These are phyloP conservation scores for Tuta absoluta DNA, from an alignment of 2,888 invertebrate genomes.

Conservation along the genomic window DNA sequence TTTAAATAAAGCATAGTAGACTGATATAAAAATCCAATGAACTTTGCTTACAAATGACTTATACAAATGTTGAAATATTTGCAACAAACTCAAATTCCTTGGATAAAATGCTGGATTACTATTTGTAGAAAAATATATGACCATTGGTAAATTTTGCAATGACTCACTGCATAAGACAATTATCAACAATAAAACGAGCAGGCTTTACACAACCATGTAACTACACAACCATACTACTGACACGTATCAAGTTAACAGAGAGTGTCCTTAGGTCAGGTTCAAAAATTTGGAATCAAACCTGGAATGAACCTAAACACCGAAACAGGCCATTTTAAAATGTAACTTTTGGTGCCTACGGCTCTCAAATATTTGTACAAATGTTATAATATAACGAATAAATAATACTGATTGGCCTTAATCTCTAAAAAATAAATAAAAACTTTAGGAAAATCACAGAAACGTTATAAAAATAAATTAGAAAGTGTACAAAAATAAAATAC, in stretches of 20 bases:
- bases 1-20: no score
- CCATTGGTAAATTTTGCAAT: neutral
- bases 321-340: slow-evolving; percentile 19
- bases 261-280: neutral
- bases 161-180: neutral
- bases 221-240: slow-evolving; percentile 25
- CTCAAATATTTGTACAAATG: neutral
- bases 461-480: slow-evolving; percentile 24
- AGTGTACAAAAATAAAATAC: slow-evolving; percentile 11
- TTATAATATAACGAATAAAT: slow-evolving; percentile 8
- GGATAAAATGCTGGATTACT: no score
- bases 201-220: slow-evolving; percentile 28
- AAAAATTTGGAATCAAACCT: no score
- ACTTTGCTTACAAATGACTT: no score
- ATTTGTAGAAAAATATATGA: no score
- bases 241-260: slow-evolving; percentile 21
- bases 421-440: slow-evolving; percentile 31
- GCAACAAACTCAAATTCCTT: no score
- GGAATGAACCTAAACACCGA: slow-evolving; percentile 16
- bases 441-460: slow-evolving; percentile 35
- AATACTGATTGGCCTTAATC: slow-evolving; percentile 38
- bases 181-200: slow-evolving; percentile 1
- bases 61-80: no score
- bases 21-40: no score
- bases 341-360: slow-evolving; percentile 21